Base-by-base conservation (phyloP, 2,888 invertebrate genomes). In the Julus scandinavius region DNA sequence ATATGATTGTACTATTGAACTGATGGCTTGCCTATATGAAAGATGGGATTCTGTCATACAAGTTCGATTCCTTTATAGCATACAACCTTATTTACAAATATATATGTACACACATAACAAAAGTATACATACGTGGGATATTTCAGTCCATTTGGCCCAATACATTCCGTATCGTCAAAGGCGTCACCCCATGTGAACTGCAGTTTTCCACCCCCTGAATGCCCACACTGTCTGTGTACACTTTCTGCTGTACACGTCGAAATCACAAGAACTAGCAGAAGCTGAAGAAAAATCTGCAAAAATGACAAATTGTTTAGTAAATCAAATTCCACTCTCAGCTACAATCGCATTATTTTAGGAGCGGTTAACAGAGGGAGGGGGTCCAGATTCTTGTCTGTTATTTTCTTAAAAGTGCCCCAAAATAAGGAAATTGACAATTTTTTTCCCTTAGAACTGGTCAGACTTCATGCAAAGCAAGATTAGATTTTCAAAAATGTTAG, bases 111-210 rank as follows among this genome's bases (percentile, higher is more conserved):
- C 38, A 45, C 85, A 45, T 58, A 45, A 17, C 86, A 87, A 84
- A 40, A 40, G 15, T 9, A 29, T 38, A 45, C 93, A 94, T 93
- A 97, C 97, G 95, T 95, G 89, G 97, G 97, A 93, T 97, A 97
- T 88, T 96, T 95, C 90, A 94, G 93, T 90, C 96, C 95, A 91
- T 96, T 96, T 7, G 97, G 97, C 38, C 97, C 97, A 88, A 96
- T 92, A 91, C 97, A 97, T 91, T 96, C 95, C 40, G 95, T 94
- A 92, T 96, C 96, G 90, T 94, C 94, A 86, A 97, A 93, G 9
- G 97, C 97, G 92, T 97, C 97, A 29, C 97, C 97, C 95, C 96
- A 97, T 38, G 97, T 93, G 92, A 97, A 97, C 20, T 88, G 85
- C 11, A 88, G 54, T 50, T 87, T 88, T 7, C 88, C 87, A 7